These are phyloP conservation scores for Craniophora ligustri DNA, from an alignment of 2,888 invertebrate species.

Conservation along the genomic window DNA sequence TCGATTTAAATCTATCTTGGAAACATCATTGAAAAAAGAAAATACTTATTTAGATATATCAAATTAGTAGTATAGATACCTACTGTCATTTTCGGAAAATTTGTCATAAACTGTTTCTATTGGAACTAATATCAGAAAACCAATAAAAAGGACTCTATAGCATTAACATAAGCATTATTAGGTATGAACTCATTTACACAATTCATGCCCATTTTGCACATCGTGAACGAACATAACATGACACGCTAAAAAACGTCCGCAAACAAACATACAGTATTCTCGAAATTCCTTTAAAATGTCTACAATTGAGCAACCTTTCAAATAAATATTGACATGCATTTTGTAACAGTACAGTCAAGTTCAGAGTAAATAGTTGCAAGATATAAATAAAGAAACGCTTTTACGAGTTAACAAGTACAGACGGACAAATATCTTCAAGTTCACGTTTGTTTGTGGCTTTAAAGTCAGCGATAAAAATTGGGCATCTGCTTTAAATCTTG, in stretches of 20 bases:
- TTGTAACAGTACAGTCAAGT: conserved; percentile 16
- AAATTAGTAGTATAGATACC: too few species aligned
- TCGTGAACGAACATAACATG: not conserved
- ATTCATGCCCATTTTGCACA: too few species aligned
- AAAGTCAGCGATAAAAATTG: conserved; percentile 19
- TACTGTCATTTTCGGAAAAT: too few species aligned
- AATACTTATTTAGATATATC: too few species aligned
- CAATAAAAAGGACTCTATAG: too few species aligned
- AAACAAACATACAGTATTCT: conserved; percentile 16
- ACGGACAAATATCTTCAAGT: conserved; percentile 42
- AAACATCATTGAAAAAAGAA: too few species aligned
- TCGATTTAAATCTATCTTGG: too few species aligned
- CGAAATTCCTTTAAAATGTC: conserved; percentile 31
- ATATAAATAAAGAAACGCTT: conserved; percentile 39
- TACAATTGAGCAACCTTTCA: conserved; percentile 30
- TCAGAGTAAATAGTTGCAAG: conserved; percentile 39
- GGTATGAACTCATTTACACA: too few species aligned
- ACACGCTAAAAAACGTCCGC: conserved; percentile 5
- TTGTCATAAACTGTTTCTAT: too few species aligned
- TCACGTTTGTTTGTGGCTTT: conserved; percentile 20
- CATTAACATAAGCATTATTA: too few species aligned
- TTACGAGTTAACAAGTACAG: conserved; percentile 32
- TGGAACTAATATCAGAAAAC: too few species aligned
- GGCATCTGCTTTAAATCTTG: conserved; percentile 35
- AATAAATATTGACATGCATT: conserved; percentile 28